A percentile compares a stretch with the other conserved stretches of the same genome.
Conservation (phyloP, 2,888 invertebrate genomes). For the Caradrina kadenii region DNA sequence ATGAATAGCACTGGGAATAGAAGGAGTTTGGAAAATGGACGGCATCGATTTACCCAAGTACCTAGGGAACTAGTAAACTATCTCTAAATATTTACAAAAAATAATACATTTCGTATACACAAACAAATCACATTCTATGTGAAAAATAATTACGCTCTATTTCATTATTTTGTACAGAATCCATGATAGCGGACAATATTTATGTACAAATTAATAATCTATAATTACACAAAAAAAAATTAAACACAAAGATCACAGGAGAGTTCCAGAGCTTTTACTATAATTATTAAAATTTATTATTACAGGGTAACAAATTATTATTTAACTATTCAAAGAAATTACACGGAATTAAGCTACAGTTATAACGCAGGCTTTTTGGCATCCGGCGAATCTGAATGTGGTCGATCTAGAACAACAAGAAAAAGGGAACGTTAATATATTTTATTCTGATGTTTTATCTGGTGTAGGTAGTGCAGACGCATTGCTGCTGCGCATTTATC, state of each 20-base stretch:
- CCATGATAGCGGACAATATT: slow-evolving; percentile 45
- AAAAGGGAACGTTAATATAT: slow-evolving; percentile 60
- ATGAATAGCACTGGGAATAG: slow-evolving; percentile 56
- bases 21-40: slow-evolving; percentile 53
- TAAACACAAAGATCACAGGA: slow-evolving; percentile 88
- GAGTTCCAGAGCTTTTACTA: slow-evolving; percentile 88
- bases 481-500: slow-evolving; percentile 65
- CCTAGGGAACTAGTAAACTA: slow-evolving; percentile 32
- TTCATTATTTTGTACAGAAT: slow-evolving; percentile 70
- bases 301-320: slow-evolving; percentile 84
- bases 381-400: slow-evolving; percentile 88
- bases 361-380: slow-evolving; percentile 89
- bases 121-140: slow-evolving; percentile 73
- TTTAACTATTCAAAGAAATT: slow-evolving; percentile 72
- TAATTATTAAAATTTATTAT: slow-evolving; percentile 74
- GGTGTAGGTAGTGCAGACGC: slow-evolving; percentile 61
- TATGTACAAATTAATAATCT: slow-evolving; percentile 62
- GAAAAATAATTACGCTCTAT: slow-evolving; percentile 72
- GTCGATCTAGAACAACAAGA: slow-evolving; percentile 82
- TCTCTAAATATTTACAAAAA: slow-evolving; percentile 61
- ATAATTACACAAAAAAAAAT: slow-evolving; percentile 77
- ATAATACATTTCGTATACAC: slow-evolving; percentile 68
- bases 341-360: slow-evolving; percentile 74
- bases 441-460: slow-evolving; percentile 66
- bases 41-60: slow-evolving; percentile 49